Evolutionary conservation across 2,797 vertebrate genomes (phyloP), one percentile per base, ranked within the genome.

Genomic region (Platyrinchus mystaceus): DNA sequence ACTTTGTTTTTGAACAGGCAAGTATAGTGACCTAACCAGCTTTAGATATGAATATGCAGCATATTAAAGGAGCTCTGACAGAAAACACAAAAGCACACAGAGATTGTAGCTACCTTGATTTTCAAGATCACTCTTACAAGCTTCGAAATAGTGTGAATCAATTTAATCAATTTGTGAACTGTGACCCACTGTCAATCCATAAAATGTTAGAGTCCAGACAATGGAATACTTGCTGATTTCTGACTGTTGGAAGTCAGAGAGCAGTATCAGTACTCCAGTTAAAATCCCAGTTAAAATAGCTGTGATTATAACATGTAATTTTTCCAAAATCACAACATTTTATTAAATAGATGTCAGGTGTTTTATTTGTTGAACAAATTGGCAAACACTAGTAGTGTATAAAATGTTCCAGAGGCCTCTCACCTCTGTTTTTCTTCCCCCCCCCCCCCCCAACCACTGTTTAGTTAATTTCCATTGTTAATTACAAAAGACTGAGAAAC

Each of bases 371-470:
- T 67, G 32, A 93, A 32, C 44, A 59, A 74, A 80, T 11, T 79
- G 43, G 46, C 13, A 69, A 82, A 71, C 17, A 21, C 19, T 32
- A 49, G 7, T 19, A 60, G 13, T 19, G 44, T 13, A 30, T 21
- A 87, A 49, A 77, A 87, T 71, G n/a, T 28, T 86, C 23, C 46
- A 76, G 32, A 74, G 32, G 34, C 60, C 10, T 90, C 14, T 5
- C 3, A 22, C 13, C 58, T 83, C 7, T 7, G 1, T 10, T 46
- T 44, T 27, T 6, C 14, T 5, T 37, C 21, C 11, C 37, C 37
- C 6, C 0, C 0, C 0, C 22, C 14, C 5, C 12, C 6, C 5
- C 4, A 7, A 75, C 60, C 23, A 36, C 7, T 44, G 19, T 39
- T 67, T 37, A 44, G 14, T 8, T 46, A 21, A 46, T 46, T 46